Base-by-base conservation (phyloP, 2,888 invertebrate genomes). In the Oscheius sp. region DNA sequence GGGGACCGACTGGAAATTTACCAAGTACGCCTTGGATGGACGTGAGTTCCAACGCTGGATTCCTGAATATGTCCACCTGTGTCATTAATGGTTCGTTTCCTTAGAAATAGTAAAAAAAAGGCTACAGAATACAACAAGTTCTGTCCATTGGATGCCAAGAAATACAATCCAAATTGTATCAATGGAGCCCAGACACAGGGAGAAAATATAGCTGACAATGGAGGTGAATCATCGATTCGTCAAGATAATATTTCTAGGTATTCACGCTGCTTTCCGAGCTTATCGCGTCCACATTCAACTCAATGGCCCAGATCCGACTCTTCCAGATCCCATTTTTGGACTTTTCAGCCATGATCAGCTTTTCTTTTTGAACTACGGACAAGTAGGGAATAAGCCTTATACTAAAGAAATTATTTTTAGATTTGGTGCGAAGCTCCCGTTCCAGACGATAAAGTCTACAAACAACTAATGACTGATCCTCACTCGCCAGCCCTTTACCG, bases 181-280 rank as follows among this genome's bases (percentile, higher is more conserved):
- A 88, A 90, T 78, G 90, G 90, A 0, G 80, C 85, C 1, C 86
- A 86, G 39, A 90, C 90, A 2, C 86, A 90, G 31, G 89, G 89
- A 23, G 90, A 90, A 82, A 90, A 90, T 78, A 90, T 90, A 69
- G 90, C 90, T 4, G 90, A 89, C 78, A 90, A 90, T 79, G 90
- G 89, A 50, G 45, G 45, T 61, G n/a, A n/a, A n/a, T n/a, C n/a
- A n/a, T 29, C n/a, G 5, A 12, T 25, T 20, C 29, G 20, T 45
- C 46, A 17, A 15, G n/a, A n/a, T n/a, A n/a, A n/a, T n/a, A n/a
- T n/a, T n/a, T n/a, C n/a, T 27, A 61, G 81, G 81, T 71, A 72
- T 83, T 34, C 80, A 82, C 29, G 74, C 82, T 1, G 81, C 83
- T 1, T 83, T 73, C 74, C 71, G 72, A 42, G 83, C 84, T 25